Evolutionary conservation across 2,797 vertebrate species (phyloP).

Genomic region (Lithobates sylvaticus): DNA sequence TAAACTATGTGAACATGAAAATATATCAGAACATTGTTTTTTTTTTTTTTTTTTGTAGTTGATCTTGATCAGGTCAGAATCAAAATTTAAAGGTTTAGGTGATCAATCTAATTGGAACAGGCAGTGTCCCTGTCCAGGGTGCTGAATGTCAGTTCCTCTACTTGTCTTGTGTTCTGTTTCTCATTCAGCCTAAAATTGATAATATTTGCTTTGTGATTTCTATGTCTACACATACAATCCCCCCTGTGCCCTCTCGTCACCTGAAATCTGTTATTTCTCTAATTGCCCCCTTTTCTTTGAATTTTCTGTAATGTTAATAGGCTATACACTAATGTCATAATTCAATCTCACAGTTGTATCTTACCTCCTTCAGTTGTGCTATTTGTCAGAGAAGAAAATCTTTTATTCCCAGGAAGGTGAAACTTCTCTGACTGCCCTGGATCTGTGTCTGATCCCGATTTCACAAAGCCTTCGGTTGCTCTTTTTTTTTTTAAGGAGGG

Average conservation of each 20-base stretch:
- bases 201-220: not conserved
- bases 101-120: not conserved
- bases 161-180: not conserved
- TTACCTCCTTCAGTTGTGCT: conserved; percentile 43
- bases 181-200: not conserved
- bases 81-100: not conserved
- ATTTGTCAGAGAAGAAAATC: conserved; percentile 1
- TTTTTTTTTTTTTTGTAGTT: not conserved
- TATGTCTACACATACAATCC: not conserved
- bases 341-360: not conserved
- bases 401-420: conserved; percentile 38
- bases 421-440: conserved; percentile 37
- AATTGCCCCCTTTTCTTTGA: not conserved
- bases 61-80: not conserved
- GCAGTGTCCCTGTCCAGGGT: conserved; percentile 20
- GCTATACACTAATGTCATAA: not conserved
- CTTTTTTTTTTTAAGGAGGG: conserved; percentile 66
- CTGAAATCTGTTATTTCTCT: not conserved
- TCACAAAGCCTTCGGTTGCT: conserved; percentile 42
- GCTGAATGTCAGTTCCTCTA: conserved; percentile 23
- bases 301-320: not conserved
- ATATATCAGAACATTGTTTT: not conserved
- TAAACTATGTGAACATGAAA: not conserved
- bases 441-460: conserved; percentile 43
- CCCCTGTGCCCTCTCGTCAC: not conserved